Percentiles rank a stretch among this genome's conserved stretches.
Evolutionary conservation across 2,113 vertebrate species (phyloP).

Genomic region (Macquaria ambigua): DNA sequence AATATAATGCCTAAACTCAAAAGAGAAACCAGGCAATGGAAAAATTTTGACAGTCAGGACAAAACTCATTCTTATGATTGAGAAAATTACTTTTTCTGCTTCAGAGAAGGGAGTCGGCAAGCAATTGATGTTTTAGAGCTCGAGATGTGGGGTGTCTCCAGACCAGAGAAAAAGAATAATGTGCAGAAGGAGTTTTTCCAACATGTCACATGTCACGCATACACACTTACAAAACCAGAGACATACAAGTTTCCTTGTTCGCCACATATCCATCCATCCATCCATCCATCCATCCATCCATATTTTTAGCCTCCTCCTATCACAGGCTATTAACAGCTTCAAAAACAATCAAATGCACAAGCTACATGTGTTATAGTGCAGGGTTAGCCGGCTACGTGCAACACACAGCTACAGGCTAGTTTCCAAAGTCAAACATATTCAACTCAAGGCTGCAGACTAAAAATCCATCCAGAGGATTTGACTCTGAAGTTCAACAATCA

Average conservation of each 20-base stretch:
- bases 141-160: not conserved
- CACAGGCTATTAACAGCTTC: not conserved
- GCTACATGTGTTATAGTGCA: not conserved
- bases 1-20: conserved; percentile 46
- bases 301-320: not conserved
- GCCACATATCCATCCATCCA: no score
- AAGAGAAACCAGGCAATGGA: conserved; percentile 27
- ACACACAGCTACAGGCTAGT: conserved; percentile 16
- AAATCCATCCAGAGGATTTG: conserved; percentile 35
- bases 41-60: conserved; percentile 44
- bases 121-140: conserved; percentile 38
- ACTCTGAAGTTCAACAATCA: conserved; percentile 42
- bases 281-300: no score
- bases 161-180: conserved; percentile 12
- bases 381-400: not conserved
- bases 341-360: not conserved
- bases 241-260: not conserved
- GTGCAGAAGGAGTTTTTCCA: not conserved
- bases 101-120: conserved; percentile 20
- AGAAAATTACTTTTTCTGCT: conserved; percentile 57
- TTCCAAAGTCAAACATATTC: conserved; percentile 39
- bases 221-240: not conserved
- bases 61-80: conserved; percentile 44
- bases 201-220: not conserved
- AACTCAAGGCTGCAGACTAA: conserved; percentile 14